Evolutionary conservation across 1,140 invertebrate species (phyloP), one percentile per base, ranked within the genome.

Genomic region (Trinorchestia longiramus): DNA sequence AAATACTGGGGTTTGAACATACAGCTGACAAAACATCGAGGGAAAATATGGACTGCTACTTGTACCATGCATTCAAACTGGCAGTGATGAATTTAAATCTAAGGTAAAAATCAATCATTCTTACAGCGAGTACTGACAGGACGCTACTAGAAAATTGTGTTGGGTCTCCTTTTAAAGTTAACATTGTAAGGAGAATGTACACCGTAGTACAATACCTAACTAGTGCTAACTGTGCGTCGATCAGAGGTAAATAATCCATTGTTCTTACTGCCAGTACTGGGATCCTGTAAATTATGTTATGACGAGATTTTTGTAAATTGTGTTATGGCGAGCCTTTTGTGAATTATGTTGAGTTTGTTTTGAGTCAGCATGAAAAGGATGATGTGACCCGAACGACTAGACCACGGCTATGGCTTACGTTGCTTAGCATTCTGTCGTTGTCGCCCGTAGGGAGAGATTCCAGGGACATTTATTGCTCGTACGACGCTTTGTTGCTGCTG

Each of bases 381-480:
- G 62, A 77, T 77, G 62, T 77, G 36, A 36, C 15, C 8, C 1
- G 62, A 36, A 77, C 3, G 62, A 23, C 62, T 28, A 15, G 62
- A 28, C 15, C 62, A 3, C 15, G 62, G 11, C 8, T 77, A 23
- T 36, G 11, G 15, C 28, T 11, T 77, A 11, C 43, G 88, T 91
- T 42, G 88, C 43, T 91, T 91, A 91, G 88, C 88, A 91, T 91
- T 91, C 88, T 36, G 88, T 91, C 19, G 88, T 8, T 91, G 88
- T 15, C 19, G 19, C 3, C 88, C 88, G 88, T 36, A 4, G 88
- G 88, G 88, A 91, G 41, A 23, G 41, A 91, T 91, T 43, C 43
- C 3, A 15, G 41, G 28, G 88, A 91, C 88, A 3, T 91, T 91
- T 91, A 91, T 91, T 91, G 88, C 88, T 91, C 88, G 43, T 91